Base-by-base conservation (phyloP, 2,888 invertebrate genomes). In the Nudaria mundana region DNA sequence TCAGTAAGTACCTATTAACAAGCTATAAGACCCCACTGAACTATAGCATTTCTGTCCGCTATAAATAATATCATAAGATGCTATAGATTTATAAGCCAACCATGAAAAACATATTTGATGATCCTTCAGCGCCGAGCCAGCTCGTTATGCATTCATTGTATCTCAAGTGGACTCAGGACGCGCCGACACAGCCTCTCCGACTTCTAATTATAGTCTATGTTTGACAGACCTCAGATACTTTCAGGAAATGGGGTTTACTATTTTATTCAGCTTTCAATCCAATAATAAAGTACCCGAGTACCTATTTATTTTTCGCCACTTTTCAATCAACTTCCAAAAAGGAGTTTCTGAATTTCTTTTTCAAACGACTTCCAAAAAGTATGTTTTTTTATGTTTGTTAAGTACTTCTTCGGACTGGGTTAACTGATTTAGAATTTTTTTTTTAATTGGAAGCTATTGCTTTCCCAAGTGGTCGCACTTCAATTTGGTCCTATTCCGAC, bases 81-180 rank as follows among this genome's bases (percentile, higher is more conserved):
- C 38, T 49, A 57, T 49, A 54, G 56, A 46, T 29, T 41, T 47
- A 48, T 48, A 57, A 41, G 36, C 31, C 33, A 48, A 43, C 46
- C 57, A 44, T 52, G 55, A 55, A 20, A 57, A 59, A 58, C 52
- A 52, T 50, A 30, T 49, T 50, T 40, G 43, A 58, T 49, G 20
- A 34, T 12, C 1, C 59, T 52, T 37, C 30, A 51, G 37, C 7
- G 24, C 43, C 30, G 38, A 48, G 45, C n/a, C 36, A 23, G 50
- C 58, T 64, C 66, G 66, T 66, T 63, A 66, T 53, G 31, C 49
- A 45, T 48, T 55, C 59, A 64, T 64, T 64, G 66, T 63, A 48
- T 11, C 23, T 24, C 37, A 48, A 50, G 57, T 10, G 38, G 33
- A 2, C 57, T 64, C 8, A 6, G 30, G 47, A 43, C 39, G 44